Conservation (phyloP, 2,888 invertebrate genomes). For the Polydrusus tereticollis region DNA sequence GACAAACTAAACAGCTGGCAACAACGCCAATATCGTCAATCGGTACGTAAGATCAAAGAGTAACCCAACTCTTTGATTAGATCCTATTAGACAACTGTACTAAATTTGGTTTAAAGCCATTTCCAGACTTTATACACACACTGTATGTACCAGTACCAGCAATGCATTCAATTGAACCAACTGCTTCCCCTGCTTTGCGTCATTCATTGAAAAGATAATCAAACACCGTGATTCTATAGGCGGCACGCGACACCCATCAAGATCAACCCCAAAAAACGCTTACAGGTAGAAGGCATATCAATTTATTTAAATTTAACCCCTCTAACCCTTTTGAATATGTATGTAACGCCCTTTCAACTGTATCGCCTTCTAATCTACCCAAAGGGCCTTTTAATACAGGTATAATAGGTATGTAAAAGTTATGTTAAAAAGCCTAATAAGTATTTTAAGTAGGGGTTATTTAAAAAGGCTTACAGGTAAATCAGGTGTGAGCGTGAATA, state of each 20-base stretch:
- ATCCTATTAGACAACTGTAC: too few species aligned
- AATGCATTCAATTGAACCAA: too few species aligned
- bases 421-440: slow-evolving; percentile 20
- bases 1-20: too few species aligned
- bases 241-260: slow-evolving; percentile 24
- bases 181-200: too few species aligned
- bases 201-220: background rate
- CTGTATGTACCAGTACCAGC: too few species aligned
- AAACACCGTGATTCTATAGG: background rate
- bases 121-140: too few species aligned
- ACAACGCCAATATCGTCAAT: too few species aligned
- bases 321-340: slow-evolving; percentile 41
- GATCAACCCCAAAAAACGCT: slow-evolving; percentile 18
- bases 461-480: slow-evolving; percentile 28
- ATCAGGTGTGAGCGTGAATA: slow-evolving; percentile 25
- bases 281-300: slow-evolving; percentile 29
- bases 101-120: too few species aligned
- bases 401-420: slow-evolving; percentile 9
- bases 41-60: too few species aligned
- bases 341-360: slow-evolving; percentile 24
- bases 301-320: slow-evolving; percentile 43
- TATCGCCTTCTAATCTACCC: slow-evolving; percentile 25
- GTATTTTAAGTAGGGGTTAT: slow-evolving; percentile 26
- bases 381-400: slow-evolving; percentile 5
- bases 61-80: too few species aligned